Evolutionary conservation across 2,888 invertebrate species (phyloP).

Genomic region (Drosophila lacicola): DNA sequence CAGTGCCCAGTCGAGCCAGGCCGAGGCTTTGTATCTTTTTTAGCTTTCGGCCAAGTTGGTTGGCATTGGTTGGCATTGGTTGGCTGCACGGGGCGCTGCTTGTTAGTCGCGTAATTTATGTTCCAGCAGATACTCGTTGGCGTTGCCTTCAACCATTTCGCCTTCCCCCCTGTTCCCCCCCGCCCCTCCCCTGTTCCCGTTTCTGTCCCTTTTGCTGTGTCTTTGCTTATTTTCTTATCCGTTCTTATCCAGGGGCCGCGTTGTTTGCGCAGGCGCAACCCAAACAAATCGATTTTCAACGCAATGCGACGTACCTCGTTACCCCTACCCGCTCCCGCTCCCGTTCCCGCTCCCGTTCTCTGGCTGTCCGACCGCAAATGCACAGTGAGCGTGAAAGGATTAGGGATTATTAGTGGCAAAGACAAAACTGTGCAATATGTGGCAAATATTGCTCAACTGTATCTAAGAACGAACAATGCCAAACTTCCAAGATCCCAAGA

Average conservation of each 20-base stretch:
- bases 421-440: conserved; percentile 46
- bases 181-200: neutral
- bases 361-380: conserved; percentile 59
- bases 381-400: conserved; percentile 84
- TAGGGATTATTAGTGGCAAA: conserved; percentile 78
- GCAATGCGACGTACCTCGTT: conserved; percentile 75
- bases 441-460: conserved; percentile 4
- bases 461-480: neutral
- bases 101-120: conserved; percentile 84
- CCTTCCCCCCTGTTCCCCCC: no score
- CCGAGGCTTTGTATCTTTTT: conserved; percentile 66
- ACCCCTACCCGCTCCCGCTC: conserved; percentile 27
- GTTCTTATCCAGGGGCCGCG: conserved; percentile 78
- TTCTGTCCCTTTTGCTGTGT: conserved; percentile 56
- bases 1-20: conserved; percentile 14
- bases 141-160: conserved; percentile 66
- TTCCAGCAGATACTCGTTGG: conserved; percentile 83
- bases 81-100: conserved; percentile 77
- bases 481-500: neutral
- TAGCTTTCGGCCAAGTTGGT: conserved; percentile 61
- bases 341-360: neutral
- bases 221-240: conserved; percentile 81
- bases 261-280: conserved; percentile 84
- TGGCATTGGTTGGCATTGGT: conserved; percentile 42
- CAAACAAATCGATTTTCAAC: conserved; percentile 85